A percentile compares a stretch with the other conserved stretches of the same genome.
Evolutionary conservation across 2,888 invertebrate genomes (phyloP).

Genomic region (Chrysopilus asiliformis): DNA sequence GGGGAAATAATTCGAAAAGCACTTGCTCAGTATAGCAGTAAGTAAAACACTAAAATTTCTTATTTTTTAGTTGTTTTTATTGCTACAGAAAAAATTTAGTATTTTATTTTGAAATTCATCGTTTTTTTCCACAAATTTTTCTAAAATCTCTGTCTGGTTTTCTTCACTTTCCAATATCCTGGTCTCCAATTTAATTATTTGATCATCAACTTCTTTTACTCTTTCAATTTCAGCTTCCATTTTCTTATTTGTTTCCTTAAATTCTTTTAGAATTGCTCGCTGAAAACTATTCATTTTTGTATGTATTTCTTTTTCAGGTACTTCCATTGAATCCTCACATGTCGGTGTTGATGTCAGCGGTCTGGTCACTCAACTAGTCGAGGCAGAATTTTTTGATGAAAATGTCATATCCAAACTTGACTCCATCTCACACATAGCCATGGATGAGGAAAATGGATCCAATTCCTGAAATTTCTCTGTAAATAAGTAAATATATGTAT

Average conservation of each 20-base stretch:
- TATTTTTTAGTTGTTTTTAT: neutral
- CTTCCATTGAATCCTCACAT: neutral
- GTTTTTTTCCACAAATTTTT: neutral
- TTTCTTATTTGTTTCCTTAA: constrained; percentile 1
- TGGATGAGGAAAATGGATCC: too few species aligned
- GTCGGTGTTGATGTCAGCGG: neutral
- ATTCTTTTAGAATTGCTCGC: neutral
- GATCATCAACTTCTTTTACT: neutral
- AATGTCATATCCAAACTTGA: neutral
- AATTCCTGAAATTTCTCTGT: too few species aligned
- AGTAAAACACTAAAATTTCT: neutral
- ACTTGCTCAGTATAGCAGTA: neutral
- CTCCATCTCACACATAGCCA: too few species aligned
- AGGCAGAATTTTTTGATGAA: neutral
- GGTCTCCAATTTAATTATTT: neutral
- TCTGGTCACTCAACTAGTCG: neutral
- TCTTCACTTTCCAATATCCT: neutral
- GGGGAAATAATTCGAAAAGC: neutral
- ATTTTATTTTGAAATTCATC: constrained; percentile 1
- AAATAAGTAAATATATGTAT: too few species aligned
- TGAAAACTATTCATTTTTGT: neutral
- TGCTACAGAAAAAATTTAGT: neutral
- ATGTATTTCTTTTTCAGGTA: neutral
- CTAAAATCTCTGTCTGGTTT: neutral
- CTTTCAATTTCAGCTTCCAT: neutral